Conservation (phyloP, 2,113 vertebrate genomes). For the Aegotheles bennettii region DNA sequence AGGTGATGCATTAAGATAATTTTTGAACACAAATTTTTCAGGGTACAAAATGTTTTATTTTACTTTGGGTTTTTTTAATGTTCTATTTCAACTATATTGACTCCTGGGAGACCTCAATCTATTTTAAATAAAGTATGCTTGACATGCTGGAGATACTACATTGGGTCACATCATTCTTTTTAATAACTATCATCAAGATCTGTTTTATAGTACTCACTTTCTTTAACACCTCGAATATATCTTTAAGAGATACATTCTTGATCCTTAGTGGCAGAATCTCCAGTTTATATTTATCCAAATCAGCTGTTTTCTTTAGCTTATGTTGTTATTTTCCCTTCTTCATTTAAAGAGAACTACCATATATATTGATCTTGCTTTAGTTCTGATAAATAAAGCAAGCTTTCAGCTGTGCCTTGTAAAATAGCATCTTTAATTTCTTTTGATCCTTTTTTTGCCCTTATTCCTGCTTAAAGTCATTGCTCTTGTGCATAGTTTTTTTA, state of each 20-base stretch:
- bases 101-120: neutral
- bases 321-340: neutral
- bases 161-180: neutral
- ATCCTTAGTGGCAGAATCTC: neutral
- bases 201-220: neutral
- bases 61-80: neutral
- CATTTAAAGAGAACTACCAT: neutral
- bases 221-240: neutral
- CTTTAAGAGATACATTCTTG: neutral
- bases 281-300: neutral
- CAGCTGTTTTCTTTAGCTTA: neutral
- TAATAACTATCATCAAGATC: neutral
- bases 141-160: neutral
- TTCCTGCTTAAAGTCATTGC: neutral
- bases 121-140: neutral
- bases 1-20: neutral
- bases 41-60: neutral
- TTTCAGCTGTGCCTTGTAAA: neutral
- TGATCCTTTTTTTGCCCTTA: neutral
- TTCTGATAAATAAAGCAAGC: neutral
- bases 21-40: neutral
- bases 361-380: neutral
- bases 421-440: neutral
- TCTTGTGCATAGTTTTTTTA: neutral
- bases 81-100: neutral